Base-by-base conservation (phyloP, 2,113 vertebrate genomes). In the Acanthochromis polyacanthus region DNA sequence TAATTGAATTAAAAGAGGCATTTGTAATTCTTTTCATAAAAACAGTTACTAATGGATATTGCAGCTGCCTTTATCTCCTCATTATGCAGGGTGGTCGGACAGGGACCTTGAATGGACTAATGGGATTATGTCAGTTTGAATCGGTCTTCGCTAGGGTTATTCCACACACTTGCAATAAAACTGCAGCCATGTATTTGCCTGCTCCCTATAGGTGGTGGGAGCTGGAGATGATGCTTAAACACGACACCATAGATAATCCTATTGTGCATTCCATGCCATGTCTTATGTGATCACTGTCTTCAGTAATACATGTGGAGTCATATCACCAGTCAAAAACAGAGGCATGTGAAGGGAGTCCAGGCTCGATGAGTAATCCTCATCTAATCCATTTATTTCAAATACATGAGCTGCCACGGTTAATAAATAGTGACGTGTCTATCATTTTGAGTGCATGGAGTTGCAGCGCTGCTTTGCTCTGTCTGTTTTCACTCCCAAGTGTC, bases 351-450 rank as follows among this genome's bases (percentile, higher is more conserved):
- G 32, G 38, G 60, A 82, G 69, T 51, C 55, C n/a, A 66, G 53
- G 28, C 60, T 84, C 67, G 63, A 10, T 60, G 36, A 80, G 50
- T 90, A 90, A 92, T 90, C 91, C 85, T 80, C 64, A 56, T 85
- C 57, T 75, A 88, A 90, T 91, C 89, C 83, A 52, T 83, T 91
- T 84, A 82, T 88, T 89, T 82, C 25, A 63, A 82, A 89, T 61
- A 73, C 81, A 68, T 12, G 28, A 17, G 28, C 81, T 78, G 81
- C 72, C 68, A 73, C 23, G 46, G 40, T 84, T 75, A 73, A 81
- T 86, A 73, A 71, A 70, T 52, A 52, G 52, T 64, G 71, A 81
- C 36, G 22, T 68, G 52, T 82, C 65, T 73, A 52, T 82, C 57
- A 51, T 75, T 58, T 78, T 48, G 38, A 75, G n/a, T 28, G 16